These are phyloP conservation scores for Dendrocincla fuliginosa DNA, from an alignment of 2,797 vertebrate species.

Conservation along the genomic window DNA sequence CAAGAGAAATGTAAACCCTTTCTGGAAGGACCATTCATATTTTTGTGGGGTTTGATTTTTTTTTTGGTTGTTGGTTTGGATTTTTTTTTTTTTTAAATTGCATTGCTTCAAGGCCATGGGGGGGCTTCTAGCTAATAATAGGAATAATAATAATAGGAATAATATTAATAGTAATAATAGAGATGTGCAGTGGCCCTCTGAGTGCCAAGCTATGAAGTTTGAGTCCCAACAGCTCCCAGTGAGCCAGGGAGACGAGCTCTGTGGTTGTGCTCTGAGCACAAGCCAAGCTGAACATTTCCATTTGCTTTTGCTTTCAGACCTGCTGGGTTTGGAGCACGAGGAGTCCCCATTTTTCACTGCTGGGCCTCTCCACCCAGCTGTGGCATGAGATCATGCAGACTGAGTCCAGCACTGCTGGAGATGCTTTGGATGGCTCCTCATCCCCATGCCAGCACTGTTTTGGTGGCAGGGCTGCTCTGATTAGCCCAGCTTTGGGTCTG, in stretches of 20 bases:
- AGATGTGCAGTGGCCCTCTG: neutral
- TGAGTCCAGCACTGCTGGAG: neutral
- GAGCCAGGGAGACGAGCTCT: fast-evolving
- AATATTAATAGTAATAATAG: neutral
- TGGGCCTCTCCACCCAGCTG: neutral
- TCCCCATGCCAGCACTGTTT: neutral
- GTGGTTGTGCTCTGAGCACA: neutral
- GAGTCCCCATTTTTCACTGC: neutral
- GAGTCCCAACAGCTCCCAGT: neutral
- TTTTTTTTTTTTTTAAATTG: neutral
- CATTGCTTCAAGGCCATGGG: neutral
- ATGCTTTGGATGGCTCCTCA: neutral
- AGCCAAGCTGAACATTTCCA: neutral
- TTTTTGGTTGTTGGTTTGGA: neutral
- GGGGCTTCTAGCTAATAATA: neutral
- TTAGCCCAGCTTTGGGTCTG: neutral
- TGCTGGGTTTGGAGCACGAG: neutral
- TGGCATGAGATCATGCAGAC: neutral
- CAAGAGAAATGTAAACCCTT: neutral
- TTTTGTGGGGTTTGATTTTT: neutral
- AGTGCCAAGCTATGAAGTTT: neutral
- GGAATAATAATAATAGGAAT: too few relatives aligned
- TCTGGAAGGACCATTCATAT: neutral
- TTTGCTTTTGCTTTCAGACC: neutral
- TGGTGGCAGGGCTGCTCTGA: neutral